Conservation (phyloP, 2,797 vertebrate genomes). For the Ispidina lecontei region DNA sequence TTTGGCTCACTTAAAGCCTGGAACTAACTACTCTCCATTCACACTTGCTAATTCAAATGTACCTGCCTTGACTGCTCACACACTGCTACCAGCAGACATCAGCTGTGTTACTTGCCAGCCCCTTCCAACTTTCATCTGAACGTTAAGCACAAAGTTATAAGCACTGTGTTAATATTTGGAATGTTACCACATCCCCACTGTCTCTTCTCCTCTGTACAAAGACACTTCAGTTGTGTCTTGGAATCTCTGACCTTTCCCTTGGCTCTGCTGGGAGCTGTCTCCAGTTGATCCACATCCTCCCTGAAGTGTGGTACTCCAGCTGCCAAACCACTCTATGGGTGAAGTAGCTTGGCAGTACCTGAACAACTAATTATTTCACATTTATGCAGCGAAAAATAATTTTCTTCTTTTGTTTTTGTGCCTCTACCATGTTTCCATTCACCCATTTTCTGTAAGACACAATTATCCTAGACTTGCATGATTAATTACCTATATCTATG, state of each 20-base stretch:
- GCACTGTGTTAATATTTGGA: neutral
- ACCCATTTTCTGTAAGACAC: neutral
- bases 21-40: neutral
- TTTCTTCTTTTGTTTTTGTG: neutral
- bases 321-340: neutral
- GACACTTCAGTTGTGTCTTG: neutral
- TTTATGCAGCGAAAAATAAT: neutral
- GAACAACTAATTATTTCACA: neutral
- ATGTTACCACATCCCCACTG: neutral
- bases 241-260: neutral
- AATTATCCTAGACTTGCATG: neutral
- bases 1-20: neutral
- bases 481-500: neutral
- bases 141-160: neutral
- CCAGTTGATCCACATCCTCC: neutral
- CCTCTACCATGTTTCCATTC: neutral
- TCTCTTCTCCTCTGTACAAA: neutral
- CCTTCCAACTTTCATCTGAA: neutral
- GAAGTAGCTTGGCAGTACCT: neutral
- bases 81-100: neutral
- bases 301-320: neutral
- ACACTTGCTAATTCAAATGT: neutral
- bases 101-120: neutral
- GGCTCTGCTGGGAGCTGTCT: neutral
- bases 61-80: neutral